phyloP scores from a whole-genome alignment of 2,113 vertebrate genomes.

The Amblyopsis rosae region DNA sequence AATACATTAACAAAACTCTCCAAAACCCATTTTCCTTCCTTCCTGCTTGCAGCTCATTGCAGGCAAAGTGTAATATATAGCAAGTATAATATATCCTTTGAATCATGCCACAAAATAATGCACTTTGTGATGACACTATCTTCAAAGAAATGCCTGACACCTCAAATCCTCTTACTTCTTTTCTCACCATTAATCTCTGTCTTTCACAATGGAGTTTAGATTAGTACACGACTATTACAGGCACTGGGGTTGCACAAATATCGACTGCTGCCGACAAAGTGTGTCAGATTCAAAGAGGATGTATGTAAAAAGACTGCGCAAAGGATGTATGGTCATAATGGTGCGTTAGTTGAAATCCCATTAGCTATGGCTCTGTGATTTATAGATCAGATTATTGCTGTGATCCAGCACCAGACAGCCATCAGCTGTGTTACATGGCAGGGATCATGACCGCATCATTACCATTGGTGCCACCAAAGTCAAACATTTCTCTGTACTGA shows the following conservation, averaged over 20 bases:
- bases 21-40: slow-evolving; percentile 24
- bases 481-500: too few relatives aligned
- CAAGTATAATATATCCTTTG: slow-evolving; percentile 35
- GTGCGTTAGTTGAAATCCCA: slow-evolving; percentile 63
- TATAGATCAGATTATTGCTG: slow-evolving; percentile 59
- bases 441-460: too few relatives aligned
- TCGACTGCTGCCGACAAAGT: slow-evolving; percentile 41
- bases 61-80: slow-evolving; percentile 52
- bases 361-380: slow-evolving; percentile 63
- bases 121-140: slow-evolving; percentile 43
- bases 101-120: slow-evolving; percentile 50
- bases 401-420: slow-evolving; percentile 36
- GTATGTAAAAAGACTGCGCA: slow-evolving; percentile 45
- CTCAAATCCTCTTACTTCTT: slow-evolving; percentile 33
- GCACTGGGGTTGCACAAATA: slow-evolving; percentile 9
- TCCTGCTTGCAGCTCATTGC: slow-evolving; percentile 44
- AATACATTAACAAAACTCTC: slow-evolving; percentile 55
- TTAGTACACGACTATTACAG: background rate
- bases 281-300: slow-evolving; percentile 61
- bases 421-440: slow-evolving; percentile 15
- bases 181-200: slow-evolving; percentile 46
- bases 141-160: slow-evolving; percentile 42
- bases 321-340: slow-evolving; percentile 54
- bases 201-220: slow-evolving; percentile 6
- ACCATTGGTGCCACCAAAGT: too few relatives aligned